Evolutionary conservation across 2,797 vertebrate species (phyloP), one percentile per base, ranked within the genome.

Genomic region (Argya squamiceps): DNA sequence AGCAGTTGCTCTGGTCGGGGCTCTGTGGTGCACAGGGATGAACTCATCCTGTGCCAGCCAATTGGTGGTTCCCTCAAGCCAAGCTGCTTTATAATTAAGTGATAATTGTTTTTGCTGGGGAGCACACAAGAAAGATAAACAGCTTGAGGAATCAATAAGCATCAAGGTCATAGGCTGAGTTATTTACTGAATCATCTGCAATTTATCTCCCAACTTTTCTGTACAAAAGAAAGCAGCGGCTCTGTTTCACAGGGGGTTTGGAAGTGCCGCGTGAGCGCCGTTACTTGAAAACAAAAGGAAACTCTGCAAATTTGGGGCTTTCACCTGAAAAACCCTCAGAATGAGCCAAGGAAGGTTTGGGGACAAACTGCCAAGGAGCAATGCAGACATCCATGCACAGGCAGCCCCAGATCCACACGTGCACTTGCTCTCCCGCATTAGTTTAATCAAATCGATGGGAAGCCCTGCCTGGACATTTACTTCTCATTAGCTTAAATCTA

Each of bases 11-110:
- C 78, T 27, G 92, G 95, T 93, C 24, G 89, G 97, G 84, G 88
- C 97, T 94, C 90, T 26, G 79, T 77, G 93, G 96, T 87, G 97
- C 67, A 60, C 62, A 79, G 49, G 97, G 97, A 96, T 97, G 97
- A 97, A 98, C 96, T 97, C 89, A 84, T 95, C 97, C 96, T 82
- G 92, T 76, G 56, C 96, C 97, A 98, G 87, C 97, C 95, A 97
- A 97, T 95, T 88, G 97, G 93, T 67, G 93, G 73, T 94, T 97
- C 96, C 97, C 97, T 95, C 95, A 93, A 98, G 97, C 95, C 97
- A 98, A 96, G 96, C 95, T 96, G 98, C 97, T 98, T 98, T 98
- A 97, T 98, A 98, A 98, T 98, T 98, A 98, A 98, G 98, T 97
- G 97, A 97, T 98, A 98, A 98, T 98, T 98, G 97, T 98, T 98